Base-by-base conservation (phyloP, 2,113 vertebrate species). In the Eira barbara region DNA sequence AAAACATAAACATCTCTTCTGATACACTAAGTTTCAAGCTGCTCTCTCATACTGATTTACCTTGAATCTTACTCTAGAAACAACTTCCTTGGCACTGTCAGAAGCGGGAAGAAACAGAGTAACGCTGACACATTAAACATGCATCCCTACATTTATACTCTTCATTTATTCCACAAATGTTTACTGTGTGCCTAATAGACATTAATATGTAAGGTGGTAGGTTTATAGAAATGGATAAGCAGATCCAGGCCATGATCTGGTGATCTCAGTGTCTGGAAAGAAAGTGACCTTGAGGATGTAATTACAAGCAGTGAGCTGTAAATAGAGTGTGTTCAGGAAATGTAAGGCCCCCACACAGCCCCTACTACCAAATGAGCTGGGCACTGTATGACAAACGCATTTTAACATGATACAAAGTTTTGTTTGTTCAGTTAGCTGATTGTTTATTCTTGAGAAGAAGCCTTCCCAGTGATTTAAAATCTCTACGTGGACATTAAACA, bases 401-500 rank as follows among this genome's bases (percentile, higher is more conserved):
- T 73, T 93, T 71, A 93, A 92, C 45, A 47, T 36, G 34, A 82
- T 76, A 20, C 49, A 23, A 59, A 15, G 4, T 34, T 88, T 71
- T 67, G 10, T 91, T 89, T 89, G 45, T 67, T 89, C 42, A 25
- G 79, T 63, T 47, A 88, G 11, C 49, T 71, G 23, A 57, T 21
- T 90, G 13, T 42, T 96, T 74, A 86, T 55, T 82, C 82, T 55
- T 45, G 3, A 73, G n/a, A 94, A 52, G 74, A 76, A 91, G 36
- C 0, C 18, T 94, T 81, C n/a, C 49, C 7, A 25, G 29, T 49
- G 47, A 95, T 89, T 97, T 98, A 81, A 97, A 97, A 83, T 80
- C 82, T 92, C 42, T 55, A 74, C 0, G 0, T 96, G 59, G 8
- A 78, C 57, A 88, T 97, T 95, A 94, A 97, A 85, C 61, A 93